Percentiles rank a stretch among this genome's conserved stretches.
phyloP scores from a whole-genome alignment of 1,140 invertebrate species.

The Melanaphis sacchari region DNA sequence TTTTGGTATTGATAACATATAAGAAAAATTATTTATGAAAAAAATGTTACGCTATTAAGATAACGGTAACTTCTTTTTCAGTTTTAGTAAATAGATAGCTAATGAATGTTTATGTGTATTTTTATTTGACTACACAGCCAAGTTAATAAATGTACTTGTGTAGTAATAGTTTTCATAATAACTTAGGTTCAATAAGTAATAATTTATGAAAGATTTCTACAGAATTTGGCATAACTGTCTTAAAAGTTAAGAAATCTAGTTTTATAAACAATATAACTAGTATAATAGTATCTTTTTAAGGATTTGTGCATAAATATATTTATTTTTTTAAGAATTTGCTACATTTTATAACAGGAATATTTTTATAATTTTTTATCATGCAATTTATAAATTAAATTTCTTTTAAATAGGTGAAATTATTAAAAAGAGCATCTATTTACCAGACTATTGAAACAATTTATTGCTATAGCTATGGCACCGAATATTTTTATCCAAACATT shows the following conservation, averaged over 20 bases:
- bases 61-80: not conserved
- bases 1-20: not conserved
- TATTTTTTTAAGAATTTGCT: not conserved
- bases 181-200: not conserved
- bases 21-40: not conserved
- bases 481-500: constrained; percentile 4
- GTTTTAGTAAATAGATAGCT: not conserved
- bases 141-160: not conserved
- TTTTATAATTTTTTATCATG: not conserved
- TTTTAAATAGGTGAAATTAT: not conserved
- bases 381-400: not conserved
- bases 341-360: not conserved
- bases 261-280: not conserved
- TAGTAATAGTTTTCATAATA: not conserved
- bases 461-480: not conserved
- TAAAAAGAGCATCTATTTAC: not conserved
- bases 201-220: not conserved
- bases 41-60: not conserved
- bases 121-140: not conserved
- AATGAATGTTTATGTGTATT: not conserved
- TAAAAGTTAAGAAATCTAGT: not conserved
- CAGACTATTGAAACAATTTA: not conserved
- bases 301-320: not conserved
- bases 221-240: not conserved
- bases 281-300: not conserved